These are phyloP conservation scores for Pollenia labialis DNA, from an alignment of 2,888 invertebrate species.

Conservation along the genomic window DNA sequence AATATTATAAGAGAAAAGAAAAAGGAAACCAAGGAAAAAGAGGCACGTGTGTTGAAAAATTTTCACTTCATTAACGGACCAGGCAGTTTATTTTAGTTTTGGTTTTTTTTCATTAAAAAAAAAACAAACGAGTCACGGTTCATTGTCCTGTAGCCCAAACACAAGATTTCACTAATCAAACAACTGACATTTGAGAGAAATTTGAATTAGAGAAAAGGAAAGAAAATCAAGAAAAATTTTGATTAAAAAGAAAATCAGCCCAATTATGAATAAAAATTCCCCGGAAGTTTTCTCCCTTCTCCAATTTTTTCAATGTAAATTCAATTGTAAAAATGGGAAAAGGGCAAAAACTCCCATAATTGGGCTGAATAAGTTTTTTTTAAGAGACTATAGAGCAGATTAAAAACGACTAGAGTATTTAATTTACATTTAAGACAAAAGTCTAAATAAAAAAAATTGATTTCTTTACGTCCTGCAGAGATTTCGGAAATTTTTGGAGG, in stretches of 20 bases:
- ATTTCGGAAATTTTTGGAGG: too few relatives aligned
- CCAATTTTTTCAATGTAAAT: too few relatives aligned
- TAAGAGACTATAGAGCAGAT: too few relatives aligned
- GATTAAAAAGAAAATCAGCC: background rate
- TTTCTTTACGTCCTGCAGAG: too few relatives aligned
- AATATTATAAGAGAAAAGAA: background rate
- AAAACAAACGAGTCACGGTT: constrained; percentile 50
- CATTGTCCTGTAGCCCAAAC: constrained; percentile 26
- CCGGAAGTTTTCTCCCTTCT: too few relatives aligned
- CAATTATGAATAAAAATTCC: too few relatives aligned
- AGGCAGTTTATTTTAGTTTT: constrained; percentile 42
- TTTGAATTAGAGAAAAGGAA: background rate
- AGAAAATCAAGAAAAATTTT: background rate
- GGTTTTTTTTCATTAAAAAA: constrained; percentile 2
- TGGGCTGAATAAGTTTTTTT: too few relatives aligned
- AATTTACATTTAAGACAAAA: too few relatives aligned
- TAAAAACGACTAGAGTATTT: too few relatives aligned
- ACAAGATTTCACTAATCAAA: constrained; percentile 34
- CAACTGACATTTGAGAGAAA: constrained; percentile 15
- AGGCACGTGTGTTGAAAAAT: constrained; percentile 56
- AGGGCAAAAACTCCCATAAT: too few relatives aligned
- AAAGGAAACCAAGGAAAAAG: background rate
- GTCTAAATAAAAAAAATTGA: too few relatives aligned
- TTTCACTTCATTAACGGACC: constrained; percentile 50
- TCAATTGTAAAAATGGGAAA: too few relatives aligned